Evolutionary conservation across 2,113 vertebrate species (phyloP).

Genomic region (Rattus norvegicus): GRCr8 NC_086027.1:98951001-98951500

Average conservation of each 20-base stretch:
- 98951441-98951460: background rate
- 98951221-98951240: background rate
- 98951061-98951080: background rate
- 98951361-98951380: too few relatives aligned
- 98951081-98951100: accelerated
- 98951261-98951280: background rate
- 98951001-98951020: accelerated
- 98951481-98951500: background rate
- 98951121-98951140: accelerated
- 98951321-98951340: too few relatives aligned
- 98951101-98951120: background rate
- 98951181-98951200: background rate
- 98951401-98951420: background rate
- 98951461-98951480: background rate
- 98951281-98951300: background rate
- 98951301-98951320: background rate
- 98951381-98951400: background rate
- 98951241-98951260: background rate
- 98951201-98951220: background rate
- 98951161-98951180: too few relatives aligned
- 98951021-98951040: background rate
- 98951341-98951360: background rate
- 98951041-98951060: accelerated
- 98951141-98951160: background rate
- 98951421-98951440: background rate